These are phyloP conservation scores for Ceratotherium simum DNA, from an alignment of 2,113 vertebrate genomes.

Conservation along the genomic window DNA sequence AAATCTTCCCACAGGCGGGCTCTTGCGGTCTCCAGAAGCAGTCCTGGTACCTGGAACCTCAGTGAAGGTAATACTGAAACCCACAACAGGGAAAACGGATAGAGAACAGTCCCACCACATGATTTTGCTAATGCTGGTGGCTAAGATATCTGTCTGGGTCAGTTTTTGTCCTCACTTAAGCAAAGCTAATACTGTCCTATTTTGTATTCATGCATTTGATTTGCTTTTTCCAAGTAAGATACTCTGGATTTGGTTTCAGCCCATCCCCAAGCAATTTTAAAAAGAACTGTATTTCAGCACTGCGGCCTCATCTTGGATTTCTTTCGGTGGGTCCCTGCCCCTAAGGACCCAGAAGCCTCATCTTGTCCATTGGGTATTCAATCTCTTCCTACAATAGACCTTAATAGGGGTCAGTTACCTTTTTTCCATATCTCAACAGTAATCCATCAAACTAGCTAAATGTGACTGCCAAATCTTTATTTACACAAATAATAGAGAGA, in stretches of 20 bases:
- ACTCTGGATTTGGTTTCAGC: background rate
- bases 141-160: background rate
- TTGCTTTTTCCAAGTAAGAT: background rate
- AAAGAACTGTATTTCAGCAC: background rate
- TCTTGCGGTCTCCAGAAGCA: background rate
- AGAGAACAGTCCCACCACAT: background rate
- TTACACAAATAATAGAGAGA: background rate
- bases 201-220: background rate
- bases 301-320: background rate
- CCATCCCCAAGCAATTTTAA: background rate
- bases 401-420: background rate
- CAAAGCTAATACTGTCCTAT: background rate
- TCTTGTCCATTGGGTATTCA: background rate
- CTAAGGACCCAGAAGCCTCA: background rate
- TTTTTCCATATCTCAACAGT: background rate
- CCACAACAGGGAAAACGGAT: background rate
- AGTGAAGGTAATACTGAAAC: background rate
- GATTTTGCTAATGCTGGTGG: background rate
- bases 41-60: background rate
- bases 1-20: rapidly evolving
- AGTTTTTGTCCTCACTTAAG: background rate
- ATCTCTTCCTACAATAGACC: background rate
- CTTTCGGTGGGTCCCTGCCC: background rate
- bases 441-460: slow-evolving; percentile 25
- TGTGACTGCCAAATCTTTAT: background rate